Base-by-base conservation (phyloP, 1,140 invertebrate genomes). In the Drosophila micromelanica region DNA sequence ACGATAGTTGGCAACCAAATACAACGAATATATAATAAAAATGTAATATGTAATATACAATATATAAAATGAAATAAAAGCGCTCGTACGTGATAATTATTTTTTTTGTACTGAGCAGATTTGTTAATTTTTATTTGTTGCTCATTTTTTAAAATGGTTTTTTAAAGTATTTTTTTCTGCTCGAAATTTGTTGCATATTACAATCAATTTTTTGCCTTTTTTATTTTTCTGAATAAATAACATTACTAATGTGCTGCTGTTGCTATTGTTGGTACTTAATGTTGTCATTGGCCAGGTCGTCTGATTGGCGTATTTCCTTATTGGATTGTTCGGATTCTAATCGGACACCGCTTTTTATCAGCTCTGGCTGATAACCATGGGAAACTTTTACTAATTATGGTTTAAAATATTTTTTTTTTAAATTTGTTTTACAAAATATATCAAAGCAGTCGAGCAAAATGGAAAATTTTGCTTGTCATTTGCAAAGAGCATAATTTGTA, bases 191-290 rank as follows among this genome's bases (percentile, higher is more conserved):
- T 48, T 43, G 49, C 59, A 40, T 49, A 73, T 73, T 80, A 78
- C 52, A 82, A 78, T 60, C 61, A 61, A 64, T 73, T 46, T 35
- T 11, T 15, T 20, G 9, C 32, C 9, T 13, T n/a, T 52, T 11
- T 9, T 13, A 60, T 62, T 46, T 56, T 80, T 72, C 37, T 61
- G 48, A 74, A 74, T 70, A 74, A 65, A 70, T 70, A 70, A 59
- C 20, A 61, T 54, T 43, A 35, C 43, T 68, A 76, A 35, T 54
- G 37, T 57, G 17, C 69, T 52, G 45, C 3, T 46, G 13, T 17
- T 43, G 20, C 27, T 56, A 13, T 46, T 27, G 27, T 35, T 52
- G 15, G 1, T 9, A 49, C 3, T 38, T 23, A 17, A 37, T 42
- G 12, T 42, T 72, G 38, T 8, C 17, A 11, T 15, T 35, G 15